phyloP scores from a whole-genome alignment of 2,797 vertebrate genomes.

The Loriculus beryllinus region DNA sequence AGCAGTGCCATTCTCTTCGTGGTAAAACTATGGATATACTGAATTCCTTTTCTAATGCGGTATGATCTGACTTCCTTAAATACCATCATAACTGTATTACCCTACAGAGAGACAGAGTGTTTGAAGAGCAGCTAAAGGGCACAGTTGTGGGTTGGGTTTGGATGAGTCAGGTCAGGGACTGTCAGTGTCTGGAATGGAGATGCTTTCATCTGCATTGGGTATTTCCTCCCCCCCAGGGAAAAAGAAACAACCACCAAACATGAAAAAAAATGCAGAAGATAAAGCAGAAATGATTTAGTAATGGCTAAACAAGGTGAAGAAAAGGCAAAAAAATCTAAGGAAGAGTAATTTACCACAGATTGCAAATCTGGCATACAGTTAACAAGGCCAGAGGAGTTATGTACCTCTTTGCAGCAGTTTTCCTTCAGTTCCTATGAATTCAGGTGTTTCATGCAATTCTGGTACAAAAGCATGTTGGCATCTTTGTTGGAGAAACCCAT shows the following conservation, averaged over 20 bases:
- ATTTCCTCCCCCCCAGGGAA: fast-evolving
- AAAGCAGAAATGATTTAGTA: neutral
- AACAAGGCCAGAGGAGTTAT: neutral
- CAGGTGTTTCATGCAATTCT: neutral
- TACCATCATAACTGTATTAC: neutral
- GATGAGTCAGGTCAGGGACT: neutral
- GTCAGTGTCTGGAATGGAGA: neutral
- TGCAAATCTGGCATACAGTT: neutral
- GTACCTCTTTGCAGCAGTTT: neutral
- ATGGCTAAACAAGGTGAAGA: neutral
- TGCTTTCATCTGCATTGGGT: neutral
- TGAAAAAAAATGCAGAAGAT: neutral
- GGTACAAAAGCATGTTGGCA: neutral
- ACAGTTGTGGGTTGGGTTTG: neutral
- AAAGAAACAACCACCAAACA: too few relatives aligned
- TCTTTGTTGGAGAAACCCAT: neutral
- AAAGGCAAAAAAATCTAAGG: neutral
- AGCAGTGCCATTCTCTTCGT: neutral
- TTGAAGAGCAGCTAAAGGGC: neutral
- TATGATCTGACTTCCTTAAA: neutral
- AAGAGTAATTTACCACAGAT: neutral
- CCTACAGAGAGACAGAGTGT: neutral
- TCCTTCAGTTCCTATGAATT: neutral
- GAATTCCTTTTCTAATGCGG: neutral
- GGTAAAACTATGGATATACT: neutral